Conservation (phyloP, 2,888 invertebrate genomes). For the Eupithecia abbreviata region DNA sequence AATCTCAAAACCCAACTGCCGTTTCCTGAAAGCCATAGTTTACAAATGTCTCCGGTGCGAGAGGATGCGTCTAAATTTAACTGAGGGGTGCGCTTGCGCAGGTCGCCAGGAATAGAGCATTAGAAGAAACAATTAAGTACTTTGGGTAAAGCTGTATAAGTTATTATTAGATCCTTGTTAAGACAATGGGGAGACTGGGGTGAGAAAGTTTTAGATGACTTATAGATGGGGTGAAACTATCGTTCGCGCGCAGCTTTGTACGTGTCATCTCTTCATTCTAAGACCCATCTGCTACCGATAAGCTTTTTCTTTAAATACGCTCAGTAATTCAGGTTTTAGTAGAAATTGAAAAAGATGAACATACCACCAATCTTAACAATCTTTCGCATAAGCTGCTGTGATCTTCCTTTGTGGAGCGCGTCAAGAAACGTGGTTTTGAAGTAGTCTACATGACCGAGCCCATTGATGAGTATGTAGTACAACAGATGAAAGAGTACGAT, state of each 20-base stretch:
- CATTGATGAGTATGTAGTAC: conserved; percentile 99
- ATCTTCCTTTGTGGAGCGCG: conserved; percentile 97
- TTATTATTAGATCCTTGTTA: conserved; percentile 10
- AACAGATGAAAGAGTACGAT: conserved; percentile 99
- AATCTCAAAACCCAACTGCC: neutral
- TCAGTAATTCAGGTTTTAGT: neutral
- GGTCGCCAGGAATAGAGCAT: conserved; percentile 29
- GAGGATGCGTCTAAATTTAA: conserved; percentile 65
- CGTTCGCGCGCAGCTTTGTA: neutral
- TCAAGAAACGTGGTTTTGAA: conserved; percentile 98
- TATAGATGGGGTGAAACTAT: neutral
- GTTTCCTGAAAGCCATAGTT: conserved; percentile 51
- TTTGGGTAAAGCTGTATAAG: neutral
- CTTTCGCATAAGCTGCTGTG: neutral
- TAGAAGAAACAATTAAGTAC: conserved; percentile 16
- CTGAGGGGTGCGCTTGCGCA: conserved; percentile 46
- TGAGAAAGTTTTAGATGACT: neutral
- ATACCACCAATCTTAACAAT: neutral
- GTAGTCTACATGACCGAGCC: conserved; percentile 99
- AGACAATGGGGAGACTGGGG: neutral
- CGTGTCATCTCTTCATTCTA: neutral
- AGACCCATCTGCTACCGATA: neutral
- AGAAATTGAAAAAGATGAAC: neutral
- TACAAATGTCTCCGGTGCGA: conserved; percentile 50
- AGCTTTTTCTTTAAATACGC: neutral